These are phyloP conservation scores for Pantherophis guttatus DNA, from an alignment of 2,113 vertebrate species.

Conservation along the genomic window DNA sequence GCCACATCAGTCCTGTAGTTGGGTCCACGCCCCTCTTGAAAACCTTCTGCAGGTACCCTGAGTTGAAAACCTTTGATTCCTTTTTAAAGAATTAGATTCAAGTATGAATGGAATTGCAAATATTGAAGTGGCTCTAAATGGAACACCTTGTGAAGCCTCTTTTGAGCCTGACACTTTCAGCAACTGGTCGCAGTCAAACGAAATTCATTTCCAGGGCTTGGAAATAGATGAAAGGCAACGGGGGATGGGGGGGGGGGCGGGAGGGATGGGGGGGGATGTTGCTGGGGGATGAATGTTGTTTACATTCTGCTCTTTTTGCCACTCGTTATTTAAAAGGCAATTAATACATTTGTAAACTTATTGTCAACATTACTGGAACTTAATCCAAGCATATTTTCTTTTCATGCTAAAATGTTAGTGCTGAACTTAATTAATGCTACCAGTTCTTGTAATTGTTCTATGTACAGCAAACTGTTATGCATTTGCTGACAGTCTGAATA, in stretches of 20 bases:
- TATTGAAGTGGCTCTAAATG: background rate
- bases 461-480: background rate
- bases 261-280: too few species aligned
- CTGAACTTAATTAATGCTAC: background rate
- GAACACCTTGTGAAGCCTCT: background rate
- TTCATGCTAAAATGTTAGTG: background rate
- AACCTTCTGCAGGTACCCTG: background rate
- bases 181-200: background rate
- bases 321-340: background rate
- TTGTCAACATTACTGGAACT: background rate
- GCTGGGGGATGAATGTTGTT: background rate
- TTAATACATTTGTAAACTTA: background rate
- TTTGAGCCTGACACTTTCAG: background rate
- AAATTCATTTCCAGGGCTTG: background rate
- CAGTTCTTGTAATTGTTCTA: background rate
- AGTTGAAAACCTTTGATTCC: background rate
- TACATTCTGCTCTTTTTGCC: background rate
- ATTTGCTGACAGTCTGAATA: background rate
- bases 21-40: background rate
- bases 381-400: background rate
- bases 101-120: background rate
- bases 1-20: background rate
- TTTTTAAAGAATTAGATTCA: background rate
- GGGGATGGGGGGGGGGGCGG: fast-evolving
- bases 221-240: background rate